These are phyloP conservation scores for Solenodon paradoxus DNA, from an alignment of 2,113 vertebrate species.

Conservation along the genomic window DNA sequence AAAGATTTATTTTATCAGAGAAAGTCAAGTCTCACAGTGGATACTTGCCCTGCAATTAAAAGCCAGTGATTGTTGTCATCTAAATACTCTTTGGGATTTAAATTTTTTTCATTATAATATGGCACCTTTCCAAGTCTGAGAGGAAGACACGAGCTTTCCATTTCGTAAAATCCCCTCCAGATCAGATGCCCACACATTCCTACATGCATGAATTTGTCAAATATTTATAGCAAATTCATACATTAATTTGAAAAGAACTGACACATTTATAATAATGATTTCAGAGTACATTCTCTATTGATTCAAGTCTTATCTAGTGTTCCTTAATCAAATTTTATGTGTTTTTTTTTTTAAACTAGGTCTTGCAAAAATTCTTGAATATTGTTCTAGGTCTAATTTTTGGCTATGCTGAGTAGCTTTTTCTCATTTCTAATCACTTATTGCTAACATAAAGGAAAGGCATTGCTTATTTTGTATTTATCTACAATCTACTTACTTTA, in stretches of 20 bases:
- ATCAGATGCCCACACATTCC: neutral
- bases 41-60: neutral
- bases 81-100: neutral
- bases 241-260: neutral
- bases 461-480: neutral
- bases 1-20: neutral
- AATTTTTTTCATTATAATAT: neutral
- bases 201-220: neutral
- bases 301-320: neutral
- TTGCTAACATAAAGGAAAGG: neutral
- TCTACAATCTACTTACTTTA: neutral
- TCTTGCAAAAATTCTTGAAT: no score
- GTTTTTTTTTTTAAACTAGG: neutral
- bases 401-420: neutral
- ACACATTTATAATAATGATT: neutral
- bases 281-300: neutral
- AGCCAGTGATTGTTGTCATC: neutral
- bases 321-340: neutral
- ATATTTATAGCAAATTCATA: conserved; percentile 17
- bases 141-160: neutral
- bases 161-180: neutral
- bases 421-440: neutral
- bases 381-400: neutral
- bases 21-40: neutral
- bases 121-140: neutral